phyloP scores from a whole-genome alignment of 1,140 invertebrate genomes.

The Drosophila pseudoobscura region DNA sequence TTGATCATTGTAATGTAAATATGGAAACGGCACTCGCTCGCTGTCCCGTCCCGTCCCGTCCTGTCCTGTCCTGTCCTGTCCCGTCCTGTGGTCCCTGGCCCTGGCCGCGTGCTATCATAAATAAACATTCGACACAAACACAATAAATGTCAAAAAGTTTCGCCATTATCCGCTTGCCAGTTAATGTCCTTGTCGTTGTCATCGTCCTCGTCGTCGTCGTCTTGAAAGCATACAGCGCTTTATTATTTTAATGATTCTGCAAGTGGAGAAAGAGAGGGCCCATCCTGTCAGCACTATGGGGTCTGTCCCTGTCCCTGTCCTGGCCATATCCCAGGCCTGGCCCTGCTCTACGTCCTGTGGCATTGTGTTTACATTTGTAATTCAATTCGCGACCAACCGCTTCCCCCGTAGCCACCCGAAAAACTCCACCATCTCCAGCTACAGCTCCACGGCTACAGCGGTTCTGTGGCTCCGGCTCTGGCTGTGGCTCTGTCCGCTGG shows the following conservation, averaged over 20 bases:
- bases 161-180: slow-evolving; percentile 73
- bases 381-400: slow-evolving; percentile 64
- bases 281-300: slow-evolving; percentile 33
- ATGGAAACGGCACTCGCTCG: slow-evolving; percentile 11
- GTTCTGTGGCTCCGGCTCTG: not conserved
- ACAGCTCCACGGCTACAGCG: not conserved
- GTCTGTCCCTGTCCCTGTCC: slow-evolving; percentile 3
- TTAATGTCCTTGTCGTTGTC: slow-evolving; percentile 62
- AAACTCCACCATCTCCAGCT: slow-evolving; percentile 17
- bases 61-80: too few relatives aligned
- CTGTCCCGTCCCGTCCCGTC: too few relatives aligned
- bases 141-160: slow-evolving; percentile 82
- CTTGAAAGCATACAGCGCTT: slow-evolving; percentile 58
- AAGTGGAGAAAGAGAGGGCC: slow-evolving; percentile 42
- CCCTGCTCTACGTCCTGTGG: slow-evolving; percentile 29
- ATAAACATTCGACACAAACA: slow-evolving; percentile 82
- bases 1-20: slow-evolving; percentile 78
- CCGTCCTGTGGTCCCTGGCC: slow-evolving; percentile 7
- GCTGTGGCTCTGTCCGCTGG: slow-evolving; percentile 38
- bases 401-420: slow-evolving; percentile 10
- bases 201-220: slow-evolving; percentile 45
- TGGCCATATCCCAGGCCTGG: slow-evolving; percentile 4
- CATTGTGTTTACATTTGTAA: slow-evolving; percentile 79
- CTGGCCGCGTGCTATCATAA: slow-evolving; percentile 73
- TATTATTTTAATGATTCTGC: slow-evolving; percentile 80